A percentile compares a stretch with the other conserved stretches of the same genome.
Conservation (phyloP, 2,113 vertebrate species). For the Oplegnathus fasciatus region DNA sequence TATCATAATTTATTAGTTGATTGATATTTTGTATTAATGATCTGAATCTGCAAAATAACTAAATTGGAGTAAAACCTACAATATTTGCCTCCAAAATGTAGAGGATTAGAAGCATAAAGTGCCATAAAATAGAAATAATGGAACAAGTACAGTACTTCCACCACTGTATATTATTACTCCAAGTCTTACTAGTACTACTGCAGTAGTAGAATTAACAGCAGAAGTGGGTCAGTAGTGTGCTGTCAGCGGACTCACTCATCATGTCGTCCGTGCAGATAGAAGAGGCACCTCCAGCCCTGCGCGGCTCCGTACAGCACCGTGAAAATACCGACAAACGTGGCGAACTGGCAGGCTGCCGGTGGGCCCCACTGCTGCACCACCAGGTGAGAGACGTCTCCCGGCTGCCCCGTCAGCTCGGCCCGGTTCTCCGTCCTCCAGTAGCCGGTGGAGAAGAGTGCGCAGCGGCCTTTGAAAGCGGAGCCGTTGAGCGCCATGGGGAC, state of each 20-base stretch:
- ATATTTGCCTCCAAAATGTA: no score
- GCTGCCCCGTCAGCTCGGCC: conserved; percentile 44
- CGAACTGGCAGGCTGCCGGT: conserved; percentile 84
- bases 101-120: no score
- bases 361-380: conserved; percentile 86
- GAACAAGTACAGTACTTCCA: no score
- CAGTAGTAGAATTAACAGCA: not conserved
- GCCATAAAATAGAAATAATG: no score
- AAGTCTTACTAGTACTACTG: not conserved
- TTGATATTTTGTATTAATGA: not conserved
- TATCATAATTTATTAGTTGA: not conserved
- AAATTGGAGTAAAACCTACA: no score
- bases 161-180: no score
- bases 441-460: conserved; percentile 84
- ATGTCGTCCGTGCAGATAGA: conserved; percentile 86
- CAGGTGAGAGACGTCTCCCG: conserved; percentile 67
- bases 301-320: conserved; percentile 86
- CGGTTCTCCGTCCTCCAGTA: conserved; percentile 82
- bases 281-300: conserved; percentile 86
- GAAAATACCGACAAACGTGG: conserved; percentile 87
- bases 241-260: conserved; percentile 82
- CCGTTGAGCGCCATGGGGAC: conserved; percentile 87
- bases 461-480: conserved; percentile 86
- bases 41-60: not conserved
- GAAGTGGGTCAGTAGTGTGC: not conserved